Base-by-base conservation (phyloP, 2,113 vertebrate genomes). In the Crotalus helleri region DNA sequence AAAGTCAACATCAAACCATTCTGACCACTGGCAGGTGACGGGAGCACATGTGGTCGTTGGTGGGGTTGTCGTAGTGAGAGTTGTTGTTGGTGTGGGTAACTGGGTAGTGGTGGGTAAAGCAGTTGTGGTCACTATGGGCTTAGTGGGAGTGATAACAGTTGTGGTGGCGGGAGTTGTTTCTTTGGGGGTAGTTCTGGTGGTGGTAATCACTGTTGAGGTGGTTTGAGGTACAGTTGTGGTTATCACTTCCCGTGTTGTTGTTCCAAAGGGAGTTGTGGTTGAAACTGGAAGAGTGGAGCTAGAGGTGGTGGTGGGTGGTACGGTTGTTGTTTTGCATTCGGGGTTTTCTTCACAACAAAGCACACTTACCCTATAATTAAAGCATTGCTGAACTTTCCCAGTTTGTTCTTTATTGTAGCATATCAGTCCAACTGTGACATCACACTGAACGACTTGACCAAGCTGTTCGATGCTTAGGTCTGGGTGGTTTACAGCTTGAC, bases 371-470 rank as follows among this genome's bases (percentile, higher is more conserved):
- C 90, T 53, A 55, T 96, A 97, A 88, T 97, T 97, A 86, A 94
- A 91, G 61, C 97, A 97, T 85, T 91, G 89, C n/a, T 86, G 58
- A 13, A 61, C n/a, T 1, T 53, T 85, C 1, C 94, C 95, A 0
- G 0, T 1, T 94, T 98, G 97, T 58, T 98, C 95, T 1, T 15
- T 4, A 93, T 98, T 97, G 44, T 92, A 91, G 91, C 97, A 98
- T 59, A 97, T 93, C 17, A 98, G 94, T 10, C 97, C 98, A 58
- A 88, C 15, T 0, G 93, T 51, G 3, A 92, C 87, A 85, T 91
- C 57, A 6, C 98, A 92, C 15, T 85, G 24, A 15, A 92, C 53
- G 4, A 57, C 39, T 24, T 92, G 92, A 24, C 87, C 92, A 46
- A 92, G 0, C 13, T 92, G 64, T 3, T 89, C 61, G 85, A 92